Evolutionary conservation across 1,140 invertebrate genomes (phyloP).

Genomic region (Calephelis virginiensis): DNA sequence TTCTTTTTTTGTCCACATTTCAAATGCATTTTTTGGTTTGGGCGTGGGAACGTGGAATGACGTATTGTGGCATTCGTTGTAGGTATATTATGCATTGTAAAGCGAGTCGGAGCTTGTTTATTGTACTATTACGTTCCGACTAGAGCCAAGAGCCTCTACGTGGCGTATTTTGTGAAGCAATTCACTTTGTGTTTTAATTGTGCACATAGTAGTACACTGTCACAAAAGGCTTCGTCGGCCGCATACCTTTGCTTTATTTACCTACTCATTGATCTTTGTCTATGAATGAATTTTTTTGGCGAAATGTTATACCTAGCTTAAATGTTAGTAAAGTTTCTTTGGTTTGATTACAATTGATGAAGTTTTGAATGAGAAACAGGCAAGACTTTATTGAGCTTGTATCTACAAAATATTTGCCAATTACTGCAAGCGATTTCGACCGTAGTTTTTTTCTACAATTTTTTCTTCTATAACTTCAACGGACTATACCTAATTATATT

Average conservation of each 20-base stretch:
- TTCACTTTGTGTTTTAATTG: constrained; percentile 9
- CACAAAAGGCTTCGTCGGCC: constrained; percentile 13
- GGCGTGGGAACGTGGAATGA: constrained; percentile 59
- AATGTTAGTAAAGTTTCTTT: background rate
- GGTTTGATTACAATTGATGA: no score
- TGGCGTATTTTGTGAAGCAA: constrained; percentile 34
- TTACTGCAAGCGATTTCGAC: no score
- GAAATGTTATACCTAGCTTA: background rate
- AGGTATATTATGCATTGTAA: constrained; percentile 47
- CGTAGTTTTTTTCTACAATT: no score
- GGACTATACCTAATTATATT: no score
- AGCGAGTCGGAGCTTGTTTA: constrained; percentile 26
- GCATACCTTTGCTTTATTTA: constrained; percentile 1
- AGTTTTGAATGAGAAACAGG: no score
- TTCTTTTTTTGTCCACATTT: constrained; percentile 43
- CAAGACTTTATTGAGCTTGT: no score
- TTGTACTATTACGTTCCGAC: constrained; percentile 25
- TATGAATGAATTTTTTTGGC: background rate
- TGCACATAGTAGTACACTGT: constrained; percentile 1
- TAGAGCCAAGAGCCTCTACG: constrained; percentile 27
- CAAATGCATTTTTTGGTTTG: constrained; percentile 48
- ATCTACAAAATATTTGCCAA: no score
- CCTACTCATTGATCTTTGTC: background rate
- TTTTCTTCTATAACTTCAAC: no score
- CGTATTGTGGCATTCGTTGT: constrained; percentile 50